Percentiles rank a stretch among this genome's conserved stretches.
Conservation (phyloP, 1,140 invertebrate genomes). For the Ladona fulva region DNA sequence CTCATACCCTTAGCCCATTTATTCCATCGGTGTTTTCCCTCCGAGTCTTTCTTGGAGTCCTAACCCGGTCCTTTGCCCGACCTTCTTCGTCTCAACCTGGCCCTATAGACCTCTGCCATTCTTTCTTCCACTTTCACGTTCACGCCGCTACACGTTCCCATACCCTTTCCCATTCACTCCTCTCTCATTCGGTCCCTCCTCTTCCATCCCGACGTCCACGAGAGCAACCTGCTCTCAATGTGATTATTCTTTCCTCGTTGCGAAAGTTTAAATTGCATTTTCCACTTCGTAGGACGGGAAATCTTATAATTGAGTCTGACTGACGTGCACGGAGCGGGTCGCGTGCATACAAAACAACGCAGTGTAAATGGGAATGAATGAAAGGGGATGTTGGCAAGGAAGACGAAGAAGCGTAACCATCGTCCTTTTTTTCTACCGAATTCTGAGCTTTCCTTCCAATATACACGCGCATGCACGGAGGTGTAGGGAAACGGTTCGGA, state of each 20-base stretch:
- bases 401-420: no score
- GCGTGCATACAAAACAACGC: neutral
- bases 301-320: constrained; percentile 10
- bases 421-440: no score
- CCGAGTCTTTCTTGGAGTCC: no score
- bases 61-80: no score
- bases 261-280: constrained; percentile 10
- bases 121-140: neutral
- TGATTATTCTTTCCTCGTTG: neutral
- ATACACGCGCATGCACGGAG: no score
- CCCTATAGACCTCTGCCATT: neutral
- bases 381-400: neutral
- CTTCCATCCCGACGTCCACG: neutral
- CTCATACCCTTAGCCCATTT: neutral
- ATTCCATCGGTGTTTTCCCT: neutral
- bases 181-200: neutral
- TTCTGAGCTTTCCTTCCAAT: no score
- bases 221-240: neutral
- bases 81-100: neutral
- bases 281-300: neutral
- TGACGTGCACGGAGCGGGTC: neutral
- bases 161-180: neutral
- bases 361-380: neutral
- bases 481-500: no score
- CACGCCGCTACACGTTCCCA: neutral